These are phyloP conservation scores for Nebria ingens DNA, from an alignment of 1,140 invertebrate species.

Conservation along the genomic window DNA sequence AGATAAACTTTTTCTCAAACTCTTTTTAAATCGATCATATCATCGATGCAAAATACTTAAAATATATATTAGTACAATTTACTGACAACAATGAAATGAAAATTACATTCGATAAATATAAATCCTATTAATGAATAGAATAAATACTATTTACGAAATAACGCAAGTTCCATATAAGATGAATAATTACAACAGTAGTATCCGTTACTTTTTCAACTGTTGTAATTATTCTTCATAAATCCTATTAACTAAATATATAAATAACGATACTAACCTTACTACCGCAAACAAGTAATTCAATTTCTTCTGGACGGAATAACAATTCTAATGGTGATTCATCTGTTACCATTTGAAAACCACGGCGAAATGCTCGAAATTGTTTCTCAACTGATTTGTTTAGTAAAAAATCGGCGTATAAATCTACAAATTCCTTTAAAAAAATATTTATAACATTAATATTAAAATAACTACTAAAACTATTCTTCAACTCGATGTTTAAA, in stretches of 20 bases:
- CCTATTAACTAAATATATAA: background rate
- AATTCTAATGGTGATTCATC: conserved; percentile 71
- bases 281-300: conserved; percentile 75
- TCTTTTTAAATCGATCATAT: too few species aligned
- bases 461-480: background rate
- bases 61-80: too few species aligned
- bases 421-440: conserved; percentile 64
- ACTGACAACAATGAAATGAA: too few species aligned
- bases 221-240: too few species aligned
- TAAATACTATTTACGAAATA: too few species aligned
- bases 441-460: conserved; percentile 16
- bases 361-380: conserved; percentile 80
- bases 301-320: conserved; percentile 87
- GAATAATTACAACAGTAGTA: conserved; percentile 12
- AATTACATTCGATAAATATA: too few species aligned
- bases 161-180: conserved; percentile 6
- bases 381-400: conserved; percentile 78
- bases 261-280: conserved; percentile 68
- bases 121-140: too few species aligned
- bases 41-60: too few species aligned
- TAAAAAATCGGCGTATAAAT: conserved; percentile 82
- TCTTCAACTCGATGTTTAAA: conserved; percentile 9
- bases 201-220: too few species aligned
- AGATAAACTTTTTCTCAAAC: too few species aligned
- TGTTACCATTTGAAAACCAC: conserved; percentile 86